Percentiles rank a stretch among this genome's conserved stretches.
These are phyloP conservation scores for Pipra filicauda DNA, from an alignment of 2,113 vertebrate genomes.

Conservation along the genomic window DNA sequence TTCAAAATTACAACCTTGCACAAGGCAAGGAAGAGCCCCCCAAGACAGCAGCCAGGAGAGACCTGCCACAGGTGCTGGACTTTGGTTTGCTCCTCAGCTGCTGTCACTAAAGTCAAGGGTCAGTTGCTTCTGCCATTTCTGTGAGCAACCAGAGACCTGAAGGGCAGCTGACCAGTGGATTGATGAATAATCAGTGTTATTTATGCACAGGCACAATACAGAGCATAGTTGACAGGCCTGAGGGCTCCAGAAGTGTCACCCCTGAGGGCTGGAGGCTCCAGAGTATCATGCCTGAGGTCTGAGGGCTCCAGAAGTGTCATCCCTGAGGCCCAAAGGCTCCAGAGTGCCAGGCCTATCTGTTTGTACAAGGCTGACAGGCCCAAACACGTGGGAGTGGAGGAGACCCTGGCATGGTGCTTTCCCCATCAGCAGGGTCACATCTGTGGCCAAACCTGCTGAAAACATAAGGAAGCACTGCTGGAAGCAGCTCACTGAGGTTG, in stretches of 20 bases:
- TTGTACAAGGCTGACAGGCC: neutral
- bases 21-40: neutral
- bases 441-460: neutral
- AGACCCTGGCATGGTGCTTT: neutral
- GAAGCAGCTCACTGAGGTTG: neutral
- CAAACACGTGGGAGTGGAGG: accelerated
- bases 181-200: neutral
- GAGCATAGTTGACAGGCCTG: neutral
- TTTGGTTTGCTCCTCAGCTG: neutral
- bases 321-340: neutral
- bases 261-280: neutral
- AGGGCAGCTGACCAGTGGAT: neutral
- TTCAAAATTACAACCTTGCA: neutral
- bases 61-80: neutral
- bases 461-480: neutral
- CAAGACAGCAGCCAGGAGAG: neutral
- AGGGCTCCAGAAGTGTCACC: neutral
- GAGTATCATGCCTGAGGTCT: neutral
- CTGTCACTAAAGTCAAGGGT: neutral
- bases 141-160: neutral
- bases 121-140: neutral
- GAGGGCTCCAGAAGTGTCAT: neutral
- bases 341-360: neutral
- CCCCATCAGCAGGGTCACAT: neutral
- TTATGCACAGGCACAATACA: neutral